Conservation (phyloP, 1,140 invertebrate species). For the Atopsyche davidsoni region DNA sequence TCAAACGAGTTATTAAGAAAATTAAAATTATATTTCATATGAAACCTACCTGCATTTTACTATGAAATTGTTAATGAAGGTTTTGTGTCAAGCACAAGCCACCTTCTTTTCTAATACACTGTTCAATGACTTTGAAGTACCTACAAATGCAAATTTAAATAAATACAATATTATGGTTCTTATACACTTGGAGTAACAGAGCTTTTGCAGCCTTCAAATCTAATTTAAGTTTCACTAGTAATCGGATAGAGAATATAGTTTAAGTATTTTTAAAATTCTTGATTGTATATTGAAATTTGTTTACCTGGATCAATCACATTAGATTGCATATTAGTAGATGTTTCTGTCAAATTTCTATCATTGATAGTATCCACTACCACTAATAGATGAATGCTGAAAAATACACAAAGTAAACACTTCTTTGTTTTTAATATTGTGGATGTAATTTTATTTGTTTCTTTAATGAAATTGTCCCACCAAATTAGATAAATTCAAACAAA, state of each 20-base stretch:
- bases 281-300: too few relatives aligned
- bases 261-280: not conserved
- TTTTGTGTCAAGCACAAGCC: not conserved
- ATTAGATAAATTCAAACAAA: not conserved
- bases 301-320: too few relatives aligned
- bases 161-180: not conserved
- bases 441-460: not conserved
- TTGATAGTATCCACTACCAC: too few relatives aligned
- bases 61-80: not conserved
- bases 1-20: not conserved
- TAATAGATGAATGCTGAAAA: too few relatives aligned
- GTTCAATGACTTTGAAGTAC: not conserved
- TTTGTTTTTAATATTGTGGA: conserved; percentile 5
- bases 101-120: not conserved
- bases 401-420: too few relatives aligned
- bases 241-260: not conserved
- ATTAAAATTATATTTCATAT: not conserved
- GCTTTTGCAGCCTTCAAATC: too few relatives aligned
- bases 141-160: too few relatives aligned
- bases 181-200: too few relatives aligned
- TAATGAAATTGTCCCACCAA: conserved; percentile 1
- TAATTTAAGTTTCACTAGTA: too few relatives aligned
- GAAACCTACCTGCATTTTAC: not conserved
- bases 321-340: too few relatives aligned
- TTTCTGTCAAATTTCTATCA: too few relatives aligned